Base-by-base conservation (phyloP, 2,113 vertebrate genomes). In the Dicrurus megarhynchus region DNA sequence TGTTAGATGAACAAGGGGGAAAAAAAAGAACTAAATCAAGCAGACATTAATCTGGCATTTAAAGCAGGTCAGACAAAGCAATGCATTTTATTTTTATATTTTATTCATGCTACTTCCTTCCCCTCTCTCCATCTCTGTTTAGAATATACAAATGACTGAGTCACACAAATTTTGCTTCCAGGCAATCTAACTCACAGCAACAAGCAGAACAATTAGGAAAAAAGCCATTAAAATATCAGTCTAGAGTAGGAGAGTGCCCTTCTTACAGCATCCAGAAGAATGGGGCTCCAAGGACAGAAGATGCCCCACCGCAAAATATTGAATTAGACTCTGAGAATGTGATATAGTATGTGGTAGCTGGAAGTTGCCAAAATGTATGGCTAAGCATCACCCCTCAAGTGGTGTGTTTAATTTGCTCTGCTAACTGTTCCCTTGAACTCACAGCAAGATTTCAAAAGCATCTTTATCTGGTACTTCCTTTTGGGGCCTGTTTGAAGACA, bases 1-100 rank as follows among this genome's bases (percentile, higher is more conserved):
- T 84, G 15, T 80, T 88, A 77, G 46, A 77, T 41, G 39, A 84
- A 49, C 16, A 89, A 80, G 33, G 7, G 7, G 1, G 2, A 4
- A 39, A 76, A 68, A 47, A 35, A 39, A 28, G 6, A 84, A 53
- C 33, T 77, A 81, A 80, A 89, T 89, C 59, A 87, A 94, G 67
- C 50, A 92, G 88, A 65, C 35, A 60, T 82, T 92, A 84, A 89
- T 94, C 55, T 92, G 92, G 56, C 53, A 84, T 94, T 96, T 95
- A 50, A 87, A 95, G 46, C 32, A 89, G 79, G 49, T 75, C 84
- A 93, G 49, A 80, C 27, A 92, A 79, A 91, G 61, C 57, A 93
- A 65, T 63, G 33, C 24, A 67, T 83, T 96, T 94, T 77, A 86
- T 70, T 84, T 94, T 74, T 75, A 37, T 71, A 59, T 82, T 93